phyloP scores from a whole-genome alignment of 2,113 vertebrate species.

The Prietella phreatophila region DNA sequence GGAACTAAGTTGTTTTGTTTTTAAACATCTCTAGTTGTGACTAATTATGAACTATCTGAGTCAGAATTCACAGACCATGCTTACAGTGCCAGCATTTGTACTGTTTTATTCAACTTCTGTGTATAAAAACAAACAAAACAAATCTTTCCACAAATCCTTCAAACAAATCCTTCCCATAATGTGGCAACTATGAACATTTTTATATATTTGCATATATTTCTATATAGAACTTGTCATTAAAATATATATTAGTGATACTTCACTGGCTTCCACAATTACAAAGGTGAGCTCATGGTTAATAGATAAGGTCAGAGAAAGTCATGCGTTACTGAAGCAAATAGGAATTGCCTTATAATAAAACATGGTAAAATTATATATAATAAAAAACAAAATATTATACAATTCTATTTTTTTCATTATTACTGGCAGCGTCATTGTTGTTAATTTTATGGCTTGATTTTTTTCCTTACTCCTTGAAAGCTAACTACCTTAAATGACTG shows the following conservation, averaged over 20 bases:
- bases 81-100: no score
- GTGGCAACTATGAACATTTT: no score
- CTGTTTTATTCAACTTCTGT: no score
- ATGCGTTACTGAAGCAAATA: neutral
- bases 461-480: neutral
- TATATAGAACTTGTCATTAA: no score
- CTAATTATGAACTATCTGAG: neutral
- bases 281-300: neutral
- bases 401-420: neutral
- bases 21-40: neutral
- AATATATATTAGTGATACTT: neutral
- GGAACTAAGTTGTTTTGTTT: neutral
- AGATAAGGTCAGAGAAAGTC: neutral
- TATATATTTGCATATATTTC: no score
- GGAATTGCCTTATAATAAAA: neutral
- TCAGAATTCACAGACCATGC: neutral
- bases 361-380: neutral
- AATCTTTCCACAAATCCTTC: no score
- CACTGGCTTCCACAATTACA: neutral
- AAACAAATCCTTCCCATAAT: no score
- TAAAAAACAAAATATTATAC: neutral
- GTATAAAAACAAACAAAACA: no score
- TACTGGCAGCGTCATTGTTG: neutral
- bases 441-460: neutral
- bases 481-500: neutral